Conservation (phyloP, 2,888 invertebrate species). For the Dryobota labecula region DNA sequence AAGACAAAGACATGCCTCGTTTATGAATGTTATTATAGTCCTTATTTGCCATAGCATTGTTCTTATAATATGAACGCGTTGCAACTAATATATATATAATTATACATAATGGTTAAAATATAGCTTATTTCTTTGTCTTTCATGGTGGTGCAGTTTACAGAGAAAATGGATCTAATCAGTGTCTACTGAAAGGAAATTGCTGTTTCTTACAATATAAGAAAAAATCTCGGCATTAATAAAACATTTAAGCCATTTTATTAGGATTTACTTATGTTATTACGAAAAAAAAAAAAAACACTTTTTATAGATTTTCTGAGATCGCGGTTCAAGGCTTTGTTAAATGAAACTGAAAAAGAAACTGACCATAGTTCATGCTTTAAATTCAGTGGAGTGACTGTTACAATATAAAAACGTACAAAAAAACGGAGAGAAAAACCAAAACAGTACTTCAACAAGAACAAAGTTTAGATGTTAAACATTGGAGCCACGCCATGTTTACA, state of each 20-base stretch:
- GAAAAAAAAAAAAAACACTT: background rate
- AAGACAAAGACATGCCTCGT: background rate
- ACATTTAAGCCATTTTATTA: background rate
- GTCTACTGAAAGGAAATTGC: background rate
- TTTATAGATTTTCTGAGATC: background rate
- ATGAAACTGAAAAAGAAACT: background rate
- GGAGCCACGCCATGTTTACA: conserved; percentile 52
- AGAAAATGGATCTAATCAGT: no score
- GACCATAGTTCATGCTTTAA: background rate
- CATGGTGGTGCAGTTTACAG: no score
- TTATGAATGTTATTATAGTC: background rate
- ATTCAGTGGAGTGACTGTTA: background rate
- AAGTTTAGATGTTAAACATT: conserved; percentile 50
- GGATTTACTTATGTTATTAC: background rate
- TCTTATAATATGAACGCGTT: background rate
- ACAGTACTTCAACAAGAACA: conserved; percentile 28
- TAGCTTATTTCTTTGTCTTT: background rate
- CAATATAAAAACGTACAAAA: background rate
- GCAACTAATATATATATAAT: no score
- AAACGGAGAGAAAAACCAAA: conserved; percentile 1
- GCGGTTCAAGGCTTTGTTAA: background rate
- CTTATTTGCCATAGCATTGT: background rate
- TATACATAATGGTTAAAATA: background rate
- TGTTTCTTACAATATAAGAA: background rate
- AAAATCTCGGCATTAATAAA: background rate